These are phyloP conservation scores for Parauchenoglanis ngamensis DNA, from an alignment of 2,797 vertebrate species.

Conservation along the genomic window DNA sequence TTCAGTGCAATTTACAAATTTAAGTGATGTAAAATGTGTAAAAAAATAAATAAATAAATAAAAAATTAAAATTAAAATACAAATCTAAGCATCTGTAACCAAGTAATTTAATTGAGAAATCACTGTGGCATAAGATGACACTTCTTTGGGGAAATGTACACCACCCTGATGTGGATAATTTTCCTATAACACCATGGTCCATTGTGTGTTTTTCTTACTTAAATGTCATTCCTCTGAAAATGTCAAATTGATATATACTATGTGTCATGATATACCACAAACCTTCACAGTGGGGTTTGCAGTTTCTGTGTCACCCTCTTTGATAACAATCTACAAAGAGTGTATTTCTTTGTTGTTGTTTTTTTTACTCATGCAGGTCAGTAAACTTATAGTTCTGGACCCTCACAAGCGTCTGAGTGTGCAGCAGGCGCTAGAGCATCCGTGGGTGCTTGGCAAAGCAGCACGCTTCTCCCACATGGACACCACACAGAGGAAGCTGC, in stretches of 20 bases:
- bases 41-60: not conserved
- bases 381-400: conserved; percentile 84
- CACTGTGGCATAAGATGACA: not conserved
- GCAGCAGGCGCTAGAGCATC: conserved; percentile 81
- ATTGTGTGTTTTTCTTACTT: not conserved
- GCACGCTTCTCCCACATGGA: conserved; percentile 91
- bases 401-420: conserved; percentile 82
- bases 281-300: not conserved
- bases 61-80: too few species aligned
- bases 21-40: not conserved
- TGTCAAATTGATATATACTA: not conserved
- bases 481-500: conserved; percentile 85
- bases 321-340: not conserved
- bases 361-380: conserved; percentile 71
- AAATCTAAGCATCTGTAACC: not conserved
- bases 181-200: not conserved
- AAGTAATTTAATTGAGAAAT: not conserved
- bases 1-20: not conserved
- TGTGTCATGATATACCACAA: not conserved
- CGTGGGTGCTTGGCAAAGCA: conserved; percentile 86
- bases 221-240: not conserved
- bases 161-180: not conserved
- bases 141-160: not conserved
- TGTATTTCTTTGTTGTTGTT: conserved; percentile 1
- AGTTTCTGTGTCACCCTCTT: not conserved